Conservation (phyloP, 92 coral and sea anemone species). For the Epizoanthus illoricatus region DNA sequence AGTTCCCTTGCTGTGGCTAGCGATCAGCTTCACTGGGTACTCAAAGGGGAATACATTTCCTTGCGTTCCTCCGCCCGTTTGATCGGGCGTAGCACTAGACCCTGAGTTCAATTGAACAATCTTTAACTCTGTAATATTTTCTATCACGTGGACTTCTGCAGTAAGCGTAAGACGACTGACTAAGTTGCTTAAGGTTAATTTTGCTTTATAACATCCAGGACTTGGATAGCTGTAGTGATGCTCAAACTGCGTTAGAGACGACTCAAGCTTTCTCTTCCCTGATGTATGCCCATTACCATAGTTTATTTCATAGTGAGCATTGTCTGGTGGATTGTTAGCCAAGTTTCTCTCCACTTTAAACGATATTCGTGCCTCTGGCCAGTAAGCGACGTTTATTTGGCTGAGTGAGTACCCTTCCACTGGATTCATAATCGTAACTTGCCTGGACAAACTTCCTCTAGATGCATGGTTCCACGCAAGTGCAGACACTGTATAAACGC, state of each 20-base stretch:
- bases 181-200: conserved; percentile 54
- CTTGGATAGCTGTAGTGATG: conserved; percentile 43
- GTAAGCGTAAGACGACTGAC: conserved; percentile 62
- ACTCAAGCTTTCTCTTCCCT: conserved; percentile 15
- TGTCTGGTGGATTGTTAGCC: conserved; percentile 40
- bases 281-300: conserved; percentile 60
- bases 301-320: conserved; percentile 59
- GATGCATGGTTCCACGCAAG: conserved; percentile 56
- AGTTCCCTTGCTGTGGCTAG: conserved; percentile 57
- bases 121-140: conserved; percentile 43
- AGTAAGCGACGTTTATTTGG: conserved; percentile 20
- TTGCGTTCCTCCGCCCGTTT: conserved; percentile 45
- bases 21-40: conserved; percentile 66
- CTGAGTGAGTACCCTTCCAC: conserved; percentile 62
- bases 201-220: conserved; percentile 71
- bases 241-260: conserved; percentile 33
- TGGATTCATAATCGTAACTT: conserved; percentile 54
- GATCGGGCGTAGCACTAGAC: conserved; percentile 48
- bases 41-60: conserved; percentile 76
- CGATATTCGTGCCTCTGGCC: conserved; percentile 52
- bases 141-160: conserved; percentile 59
- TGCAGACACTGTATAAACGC: conserved; percentile 52
- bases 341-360: conserved; percentile 48
- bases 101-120: conserved; percentile 52
- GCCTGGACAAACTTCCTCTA: neutral